Conservation (phyloP, 2,797 vertebrate species). For the Okamejei kenojei region DNA sequence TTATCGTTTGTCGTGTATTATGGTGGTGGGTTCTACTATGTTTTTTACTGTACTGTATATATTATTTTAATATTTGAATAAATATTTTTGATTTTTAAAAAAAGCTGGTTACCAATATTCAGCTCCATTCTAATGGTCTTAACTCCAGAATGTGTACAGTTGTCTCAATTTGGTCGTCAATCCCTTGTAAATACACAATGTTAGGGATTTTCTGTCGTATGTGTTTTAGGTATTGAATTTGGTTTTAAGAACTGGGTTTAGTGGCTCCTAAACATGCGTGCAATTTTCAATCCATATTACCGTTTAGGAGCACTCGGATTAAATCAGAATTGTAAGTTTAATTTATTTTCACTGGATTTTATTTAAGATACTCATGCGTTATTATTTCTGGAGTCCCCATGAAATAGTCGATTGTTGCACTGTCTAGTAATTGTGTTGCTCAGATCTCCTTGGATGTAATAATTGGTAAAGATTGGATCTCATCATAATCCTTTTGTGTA, state of each 20-base stretch:
- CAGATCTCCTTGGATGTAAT: constrained; percentile 77
- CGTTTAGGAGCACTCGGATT: constrained; percentile 79
- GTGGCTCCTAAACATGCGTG: constrained; percentile 52
- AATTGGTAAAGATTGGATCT: constrained; percentile 67
- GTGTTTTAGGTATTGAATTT: constrained; percentile 59
- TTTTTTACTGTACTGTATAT: too few species aligned
- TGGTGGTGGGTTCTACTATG: too few species aligned
- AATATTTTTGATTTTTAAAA: constrained; percentile 49
- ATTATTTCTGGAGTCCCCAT: constrained; percentile 66
- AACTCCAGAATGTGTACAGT: constrained; percentile 68
- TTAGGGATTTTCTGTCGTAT: constrained; percentile 84
- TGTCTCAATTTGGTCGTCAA: constrained; percentile 82
- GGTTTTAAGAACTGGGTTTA: constrained; percentile 52
- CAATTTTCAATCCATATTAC: constrained; percentile 66
- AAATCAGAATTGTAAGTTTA: constrained; percentile 67
- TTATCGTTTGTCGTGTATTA: too few species aligned
- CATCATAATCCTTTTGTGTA: constrained; percentile 59
- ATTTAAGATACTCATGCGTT: constrained; percentile 83
- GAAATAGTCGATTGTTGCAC: constrained; percentile 76
- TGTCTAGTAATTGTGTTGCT: constrained; percentile 74
- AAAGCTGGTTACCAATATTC: too few species aligned
- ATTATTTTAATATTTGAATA: constrained; percentile 59
- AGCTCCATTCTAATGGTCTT: too few species aligned
- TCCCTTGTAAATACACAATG: constrained; percentile 90
- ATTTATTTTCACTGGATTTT: constrained; percentile 78